These are phyloP conservation scores for Pollachius pollachius DNA, from an alignment of 2,113 vertebrate species.

Conservation along the genomic window DNA sequence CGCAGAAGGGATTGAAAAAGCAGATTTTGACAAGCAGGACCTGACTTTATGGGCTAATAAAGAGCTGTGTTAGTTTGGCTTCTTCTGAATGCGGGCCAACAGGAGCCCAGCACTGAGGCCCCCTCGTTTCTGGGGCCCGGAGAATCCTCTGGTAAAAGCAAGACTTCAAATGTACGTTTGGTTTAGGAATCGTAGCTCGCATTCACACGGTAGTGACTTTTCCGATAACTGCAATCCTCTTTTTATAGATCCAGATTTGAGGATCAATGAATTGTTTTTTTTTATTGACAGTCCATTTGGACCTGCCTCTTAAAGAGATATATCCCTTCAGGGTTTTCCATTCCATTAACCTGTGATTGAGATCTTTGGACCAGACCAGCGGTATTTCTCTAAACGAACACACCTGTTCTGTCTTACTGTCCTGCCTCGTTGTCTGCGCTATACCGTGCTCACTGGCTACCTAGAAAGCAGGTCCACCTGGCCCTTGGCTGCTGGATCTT, in stretches of 20 bases:
- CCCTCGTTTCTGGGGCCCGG: not conserved
- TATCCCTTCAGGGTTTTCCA: too few species aligned
- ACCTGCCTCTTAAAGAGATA: too few species aligned
- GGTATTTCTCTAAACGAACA: too few species aligned
- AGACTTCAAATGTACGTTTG: not conserved
- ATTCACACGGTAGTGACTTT: not conserved
- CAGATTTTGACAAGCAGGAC: slow-evolving; percentile 51
- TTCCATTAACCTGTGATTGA: too few species aligned
- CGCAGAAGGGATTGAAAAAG: slow-evolving; percentile 53
- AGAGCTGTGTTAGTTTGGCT: slow-evolving; percentile 35
- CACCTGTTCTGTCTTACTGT: too few species aligned
- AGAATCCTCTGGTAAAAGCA: not conserved
- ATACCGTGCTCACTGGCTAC: too few species aligned
- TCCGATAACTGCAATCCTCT: not conserved
- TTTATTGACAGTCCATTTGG: too few species aligned
- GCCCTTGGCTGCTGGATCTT: too few species aligned
- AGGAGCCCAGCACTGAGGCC: not conserved
- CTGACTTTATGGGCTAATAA: slow-evolving; percentile 60
- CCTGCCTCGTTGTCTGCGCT: too few species aligned
- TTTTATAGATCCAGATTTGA: not conserved
- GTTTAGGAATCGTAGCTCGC: not conserved
- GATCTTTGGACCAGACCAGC: too few species aligned
- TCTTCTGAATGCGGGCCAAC: slow-evolving; percentile 11
- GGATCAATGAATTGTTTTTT: too few species aligned
- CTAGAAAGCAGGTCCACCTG: too few species aligned